A percentile compares a stretch with the other conserved stretches of the same genome.
phyloP scores from a whole-genome alignment of 2,888 invertebrate species.

The Phaedon cochleariae region DNA sequence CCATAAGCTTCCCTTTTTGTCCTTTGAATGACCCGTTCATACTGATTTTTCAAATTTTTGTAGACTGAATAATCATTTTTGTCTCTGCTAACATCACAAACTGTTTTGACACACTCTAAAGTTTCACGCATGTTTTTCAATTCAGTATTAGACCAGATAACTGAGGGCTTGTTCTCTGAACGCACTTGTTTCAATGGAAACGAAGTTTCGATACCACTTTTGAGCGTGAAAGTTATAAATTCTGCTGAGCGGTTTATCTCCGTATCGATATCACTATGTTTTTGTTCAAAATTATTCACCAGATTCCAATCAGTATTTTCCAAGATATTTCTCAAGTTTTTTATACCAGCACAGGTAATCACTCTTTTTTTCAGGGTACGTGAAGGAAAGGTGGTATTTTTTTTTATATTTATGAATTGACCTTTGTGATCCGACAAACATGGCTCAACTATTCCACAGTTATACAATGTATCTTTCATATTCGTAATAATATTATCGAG shows the following conservation, averaged over 20 bases:
- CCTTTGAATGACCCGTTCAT: slow-evolving; percentile 9
- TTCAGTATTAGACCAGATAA: neutral
- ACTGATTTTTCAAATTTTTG: slow-evolving; percentile 7
- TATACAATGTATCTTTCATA: slow-evolving; percentile 8
- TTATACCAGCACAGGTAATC: neutral
- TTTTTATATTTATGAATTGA: slow-evolving; percentile 3
- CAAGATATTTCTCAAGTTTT: slow-evolving; percentile 2
- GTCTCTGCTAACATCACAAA: neutral
- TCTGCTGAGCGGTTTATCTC: slow-evolving; percentile 15
- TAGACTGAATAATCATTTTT: slow-evolving; percentile 8
- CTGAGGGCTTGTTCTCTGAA: slow-evolving; percentile 7
- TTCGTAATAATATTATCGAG: slow-evolving; percentile 9
- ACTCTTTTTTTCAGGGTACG: slow-evolving; percentile 2
- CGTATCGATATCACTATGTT: slow-evolving; percentile 10
- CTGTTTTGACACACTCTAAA: slow-evolving; percentile 1
- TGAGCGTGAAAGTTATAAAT: slow-evolving; percentile 9
- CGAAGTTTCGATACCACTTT: slow-evolving; percentile 6
- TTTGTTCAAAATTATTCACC: slow-evolving; percentile 10
- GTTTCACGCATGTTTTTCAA: slow-evolving; percentile 4
- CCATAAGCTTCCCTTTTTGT: slow-evolving; percentile 12
- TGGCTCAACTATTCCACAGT: slow-evolving; percentile 3
- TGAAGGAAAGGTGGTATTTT: slow-evolving; percentile 6
- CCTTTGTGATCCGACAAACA: slow-evolving; percentile 16
- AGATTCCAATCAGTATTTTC: slow-evolving; percentile 7
- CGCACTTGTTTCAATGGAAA: slow-evolving; percentile 5